These are phyloP conservation scores for Lutraria rhynchaena DNA, from an alignment of 1,140 invertebrate genomes.

Conservation along the genomic window DNA sequence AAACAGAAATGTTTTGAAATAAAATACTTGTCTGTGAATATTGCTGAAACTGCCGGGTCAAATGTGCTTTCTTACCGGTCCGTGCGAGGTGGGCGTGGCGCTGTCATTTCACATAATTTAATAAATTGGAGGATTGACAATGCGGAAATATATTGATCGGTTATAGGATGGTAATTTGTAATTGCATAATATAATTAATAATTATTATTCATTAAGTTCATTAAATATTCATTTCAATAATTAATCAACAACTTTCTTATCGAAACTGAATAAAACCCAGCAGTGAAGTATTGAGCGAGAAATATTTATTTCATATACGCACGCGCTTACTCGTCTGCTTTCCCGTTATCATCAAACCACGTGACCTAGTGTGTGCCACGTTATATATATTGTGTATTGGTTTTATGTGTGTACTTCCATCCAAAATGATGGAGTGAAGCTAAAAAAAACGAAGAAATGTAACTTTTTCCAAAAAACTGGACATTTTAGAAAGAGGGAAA, in stretches of 20 bases:
- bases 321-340: conserved; percentile 27
- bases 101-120: not conserved
- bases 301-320: not conserved
- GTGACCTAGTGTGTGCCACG: conserved; percentile 36
- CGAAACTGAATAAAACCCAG: no score
- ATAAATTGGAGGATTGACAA: no score
- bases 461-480: not conserved
- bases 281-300: no score
- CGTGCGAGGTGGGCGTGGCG: conserved; percentile 21
- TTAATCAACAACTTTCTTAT: no score
- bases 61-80: conserved; percentile 7
- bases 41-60: no score
- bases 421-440: not conserved
- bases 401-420: conserved; percentile 11
- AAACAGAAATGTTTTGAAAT: no score
- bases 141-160: conserved; percentile 2
- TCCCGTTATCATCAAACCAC: conserved; percentile 11
- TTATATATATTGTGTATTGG: conserved; percentile 44
- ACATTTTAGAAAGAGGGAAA: not conserved
- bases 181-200: no score
- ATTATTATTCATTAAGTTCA: no score
- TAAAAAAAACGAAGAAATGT: not conserved
- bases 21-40: no score
- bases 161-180: no score
- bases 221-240: no score